Evolutionary conservation across 1,140 invertebrate genomes (phyloP).

Genomic region (Drosophila kanapiae): DNA sequence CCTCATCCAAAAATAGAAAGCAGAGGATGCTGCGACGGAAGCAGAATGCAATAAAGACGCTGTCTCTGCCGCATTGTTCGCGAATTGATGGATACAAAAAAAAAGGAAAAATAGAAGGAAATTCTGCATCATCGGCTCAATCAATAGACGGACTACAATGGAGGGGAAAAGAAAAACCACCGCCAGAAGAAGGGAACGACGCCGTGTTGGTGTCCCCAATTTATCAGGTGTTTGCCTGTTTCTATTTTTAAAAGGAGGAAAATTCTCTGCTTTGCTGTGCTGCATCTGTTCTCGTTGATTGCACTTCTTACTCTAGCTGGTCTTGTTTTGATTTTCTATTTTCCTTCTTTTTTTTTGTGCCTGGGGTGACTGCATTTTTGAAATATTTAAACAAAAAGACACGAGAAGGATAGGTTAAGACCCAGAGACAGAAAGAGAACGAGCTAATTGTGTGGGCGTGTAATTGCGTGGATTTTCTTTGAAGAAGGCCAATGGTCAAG

Average conservation of each 20-base stretch:
- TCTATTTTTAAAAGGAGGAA: slow-evolving; percentile 32
- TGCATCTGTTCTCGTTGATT: slow-evolving; percentile 44
- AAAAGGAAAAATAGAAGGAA: neutral
- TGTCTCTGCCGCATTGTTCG: slow-evolving; percentile 45
- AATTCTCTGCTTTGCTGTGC: slow-evolving; percentile 19
- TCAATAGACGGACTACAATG: slow-evolving; percentile 39
- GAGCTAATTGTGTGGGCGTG: slow-evolving; percentile 25
- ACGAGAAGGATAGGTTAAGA: slow-evolving; percentile 6
- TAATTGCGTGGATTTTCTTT: slow-evolving; percentile 29
- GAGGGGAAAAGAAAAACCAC: neutral
- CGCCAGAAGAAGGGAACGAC: neutral
- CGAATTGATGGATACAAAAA: slow-evolving; percentile 24
- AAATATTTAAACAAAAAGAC: slow-evolving; percentile 65
- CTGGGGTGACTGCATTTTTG: slow-evolving; percentile 62
- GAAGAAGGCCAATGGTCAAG: slow-evolving; percentile 20
- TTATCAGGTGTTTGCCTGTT: slow-evolving; percentile 78
- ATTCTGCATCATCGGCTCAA: slow-evolving; percentile 46
- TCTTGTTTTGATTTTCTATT: slow-evolving; percentile 2
- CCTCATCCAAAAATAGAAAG: slow-evolving; percentile 37
- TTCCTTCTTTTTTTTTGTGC: slow-evolving; percentile 6
- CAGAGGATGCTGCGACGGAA: slow-evolving; percentile 25
- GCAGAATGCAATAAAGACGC: slow-evolving; percentile 42
- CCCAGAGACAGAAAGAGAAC: slow-evolving; percentile 2
- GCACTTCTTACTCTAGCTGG: slow-evolving; percentile 5
- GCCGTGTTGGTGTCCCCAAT: slow-evolving; percentile 60